Conservation (phyloP, 2,797 vertebrate species). For the Mus spretus region DNA sequence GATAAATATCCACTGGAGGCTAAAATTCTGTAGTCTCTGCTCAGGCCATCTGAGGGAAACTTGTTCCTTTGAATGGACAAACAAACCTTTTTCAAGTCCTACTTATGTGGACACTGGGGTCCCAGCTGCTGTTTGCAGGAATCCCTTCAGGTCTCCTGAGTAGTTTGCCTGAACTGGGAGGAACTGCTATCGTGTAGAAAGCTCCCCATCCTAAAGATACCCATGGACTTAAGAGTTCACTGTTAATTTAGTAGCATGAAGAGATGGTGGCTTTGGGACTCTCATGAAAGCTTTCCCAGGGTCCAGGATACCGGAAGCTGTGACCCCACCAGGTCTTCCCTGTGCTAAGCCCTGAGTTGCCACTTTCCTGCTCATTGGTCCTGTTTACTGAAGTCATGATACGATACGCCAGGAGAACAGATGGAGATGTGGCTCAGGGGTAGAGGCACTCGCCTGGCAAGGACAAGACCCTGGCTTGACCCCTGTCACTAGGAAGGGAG, state of each 20-base stretch:
- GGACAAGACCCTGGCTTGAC: neutral
- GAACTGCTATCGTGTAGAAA: neutral
- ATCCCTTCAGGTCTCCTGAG: neutral
- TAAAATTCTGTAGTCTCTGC: conserved; percentile 11
- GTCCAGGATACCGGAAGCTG: neutral
- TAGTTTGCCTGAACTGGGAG: neutral
- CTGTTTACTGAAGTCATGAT: neutral
- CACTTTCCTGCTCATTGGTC: too few species aligned
- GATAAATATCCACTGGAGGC: neutral
- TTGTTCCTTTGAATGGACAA: conserved; percentile 19
- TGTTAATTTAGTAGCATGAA: neutral
- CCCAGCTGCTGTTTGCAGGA: neutral
- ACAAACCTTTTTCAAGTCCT: neutral
- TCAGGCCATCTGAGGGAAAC: neutral
- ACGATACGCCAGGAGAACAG: neutral
- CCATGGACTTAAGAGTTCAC: neutral
- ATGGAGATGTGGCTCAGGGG: neutral
- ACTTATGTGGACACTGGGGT: neutral
- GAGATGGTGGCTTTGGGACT: neutral
- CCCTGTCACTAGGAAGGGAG: neutral
- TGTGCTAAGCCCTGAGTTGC: neutral
- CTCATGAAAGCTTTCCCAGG: neutral
- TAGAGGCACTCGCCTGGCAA: neutral
- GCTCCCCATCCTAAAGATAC: neutral
- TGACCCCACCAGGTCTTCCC: neutral